Evolutionary conservation across 2,797 vertebrate species (phyloP).

Genomic region (Eulemur rubriventer): DNA sequence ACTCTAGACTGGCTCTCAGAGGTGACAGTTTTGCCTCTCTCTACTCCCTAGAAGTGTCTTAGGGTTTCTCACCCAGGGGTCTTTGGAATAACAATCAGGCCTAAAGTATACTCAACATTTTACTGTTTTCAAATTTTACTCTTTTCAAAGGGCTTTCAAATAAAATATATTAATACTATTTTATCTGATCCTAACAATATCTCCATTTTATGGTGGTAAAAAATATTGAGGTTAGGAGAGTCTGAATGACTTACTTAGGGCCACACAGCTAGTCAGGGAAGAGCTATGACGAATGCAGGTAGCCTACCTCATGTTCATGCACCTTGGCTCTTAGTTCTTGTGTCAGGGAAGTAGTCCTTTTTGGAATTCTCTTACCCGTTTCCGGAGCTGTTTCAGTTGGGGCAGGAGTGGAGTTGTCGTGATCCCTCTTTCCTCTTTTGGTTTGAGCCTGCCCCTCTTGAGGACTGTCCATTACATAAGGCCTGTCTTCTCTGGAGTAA

Average conservation of each 20-base stretch:
- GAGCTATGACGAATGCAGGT: neutral
- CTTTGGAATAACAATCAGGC: constrained; percentile 32
- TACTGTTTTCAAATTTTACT: constrained; percentile 35
- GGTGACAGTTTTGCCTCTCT: constrained; percentile 2
- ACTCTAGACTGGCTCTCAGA: neutral
- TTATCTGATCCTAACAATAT: neutral
- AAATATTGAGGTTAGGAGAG: neutral
- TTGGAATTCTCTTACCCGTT: neutral
- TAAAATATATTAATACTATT: neutral
- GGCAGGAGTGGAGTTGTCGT: neutral
- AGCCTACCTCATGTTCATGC: neutral
- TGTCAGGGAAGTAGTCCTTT: neutral
- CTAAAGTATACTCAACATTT: constrained; percentile 14
- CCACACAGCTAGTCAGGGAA: neutral
- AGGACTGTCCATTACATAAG: neutral
- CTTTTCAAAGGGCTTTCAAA: constrained; percentile 34
- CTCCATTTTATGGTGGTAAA: constrained; percentile 2
- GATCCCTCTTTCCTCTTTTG: constrained; percentile 10
- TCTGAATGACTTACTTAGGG: neutral
- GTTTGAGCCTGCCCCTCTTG: neutral
- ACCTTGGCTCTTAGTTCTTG: neutral
- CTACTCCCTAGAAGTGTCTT: neutral
- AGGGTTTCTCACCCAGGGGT: neutral
- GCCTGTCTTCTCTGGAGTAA: constrained; percentile 3
- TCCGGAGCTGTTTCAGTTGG: constrained; percentile 12